These are phyloP conservation scores for Drosophila bifasciata DNA, from an alignment of 1,140 invertebrate genomes.

Conservation along the genomic window DNA sequence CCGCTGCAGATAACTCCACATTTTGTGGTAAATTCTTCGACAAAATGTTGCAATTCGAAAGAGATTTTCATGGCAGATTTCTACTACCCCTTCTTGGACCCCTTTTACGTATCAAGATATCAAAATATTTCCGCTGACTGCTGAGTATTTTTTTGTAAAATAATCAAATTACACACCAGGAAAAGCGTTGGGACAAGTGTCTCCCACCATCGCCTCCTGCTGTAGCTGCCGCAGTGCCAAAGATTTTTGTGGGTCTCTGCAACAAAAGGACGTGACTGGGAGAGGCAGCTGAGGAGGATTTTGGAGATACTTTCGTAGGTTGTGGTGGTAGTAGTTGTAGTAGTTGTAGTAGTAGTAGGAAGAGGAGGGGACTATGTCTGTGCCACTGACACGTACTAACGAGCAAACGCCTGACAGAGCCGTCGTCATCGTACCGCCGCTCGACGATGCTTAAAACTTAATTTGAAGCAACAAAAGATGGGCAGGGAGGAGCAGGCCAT, in stretches of 20 bases:
- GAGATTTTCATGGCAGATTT: too few relatives aligned
- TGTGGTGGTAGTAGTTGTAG: too few relatives aligned
- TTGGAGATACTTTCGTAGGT: not conserved
- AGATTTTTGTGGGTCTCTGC: conserved; percentile 52
- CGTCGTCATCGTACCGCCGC: conserved; percentile 33
- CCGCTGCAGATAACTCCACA: too few relatives aligned
- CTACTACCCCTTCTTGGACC: too few relatives aligned
- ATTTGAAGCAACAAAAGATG: conserved; percentile 59
- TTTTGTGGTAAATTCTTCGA: not conserved
- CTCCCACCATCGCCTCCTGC: conserved; percentile 14
- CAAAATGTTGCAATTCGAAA: too few relatives aligned
- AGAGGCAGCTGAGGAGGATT: conserved; percentile 8
- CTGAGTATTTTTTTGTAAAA: conserved; percentile 20
- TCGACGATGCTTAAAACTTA: conserved; percentile 67
- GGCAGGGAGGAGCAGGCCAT: conserved; percentile 36
- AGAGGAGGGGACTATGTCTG: conserved; percentile 42
- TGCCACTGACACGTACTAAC: conserved; percentile 71
- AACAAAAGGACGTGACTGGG: conserved; percentile 62
- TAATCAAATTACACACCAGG: conserved; percentile 13
- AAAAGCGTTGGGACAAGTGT: conserved; percentile 17
- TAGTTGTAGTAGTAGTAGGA: not conserved
- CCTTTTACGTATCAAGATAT: too few relatives aligned
- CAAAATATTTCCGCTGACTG: too few relatives aligned
- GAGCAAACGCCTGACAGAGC: conserved; percentile 63
- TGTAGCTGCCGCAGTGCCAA: conserved; percentile 51